phyloP scores from a whole-genome alignment of 2,113 vertebrate species.

The Epinephelus fuscoguttatus region DNA sequence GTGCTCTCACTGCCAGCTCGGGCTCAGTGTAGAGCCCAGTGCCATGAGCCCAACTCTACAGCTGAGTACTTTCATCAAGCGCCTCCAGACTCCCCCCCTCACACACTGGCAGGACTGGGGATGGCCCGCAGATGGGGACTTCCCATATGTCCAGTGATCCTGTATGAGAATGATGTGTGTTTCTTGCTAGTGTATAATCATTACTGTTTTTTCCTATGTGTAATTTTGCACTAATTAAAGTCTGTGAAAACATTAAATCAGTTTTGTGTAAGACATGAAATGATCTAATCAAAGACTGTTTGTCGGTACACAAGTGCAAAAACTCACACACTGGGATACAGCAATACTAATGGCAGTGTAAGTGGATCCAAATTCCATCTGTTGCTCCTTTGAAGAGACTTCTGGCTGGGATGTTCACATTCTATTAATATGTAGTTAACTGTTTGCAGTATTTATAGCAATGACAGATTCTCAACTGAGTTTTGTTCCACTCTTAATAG shows the following conservation, averaged over 20 bases:
- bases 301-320: conserved; percentile 1
- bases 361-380: conserved; percentile 50
- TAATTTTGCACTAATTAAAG: background rate
- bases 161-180: conserved; percentile 38
- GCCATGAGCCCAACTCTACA: conserved; percentile 84
- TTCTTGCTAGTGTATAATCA: background rate
- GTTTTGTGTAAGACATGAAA: conserved; percentile 4
- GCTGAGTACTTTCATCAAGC: conserved; percentile 87
- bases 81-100: conserved; percentile 80
- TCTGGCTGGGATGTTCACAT: conserved; percentile 40
- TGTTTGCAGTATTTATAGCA: conserved; percentile 52
- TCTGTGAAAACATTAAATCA: conserved; percentile 8
- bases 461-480: conserved; percentile 46
- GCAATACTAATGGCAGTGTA: conserved; percentile 31
- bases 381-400: conserved; percentile 46
- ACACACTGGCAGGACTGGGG: conserved; percentile 84
- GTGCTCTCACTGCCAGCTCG: conserved; percentile 67
- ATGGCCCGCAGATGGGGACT: conserved; percentile 31
- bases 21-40: conserved; percentile 78
- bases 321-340: background rate
- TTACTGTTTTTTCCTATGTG: background rate
- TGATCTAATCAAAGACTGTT: conserved; percentile 3
- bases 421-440: conserved; percentile 58
- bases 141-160: conserved; percentile 69
- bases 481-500: conserved; percentile 24